Evolutionary conservation across 2,888 invertebrate genomes (phyloP).

Genomic region (Phyllotreta striolata): DNA sequence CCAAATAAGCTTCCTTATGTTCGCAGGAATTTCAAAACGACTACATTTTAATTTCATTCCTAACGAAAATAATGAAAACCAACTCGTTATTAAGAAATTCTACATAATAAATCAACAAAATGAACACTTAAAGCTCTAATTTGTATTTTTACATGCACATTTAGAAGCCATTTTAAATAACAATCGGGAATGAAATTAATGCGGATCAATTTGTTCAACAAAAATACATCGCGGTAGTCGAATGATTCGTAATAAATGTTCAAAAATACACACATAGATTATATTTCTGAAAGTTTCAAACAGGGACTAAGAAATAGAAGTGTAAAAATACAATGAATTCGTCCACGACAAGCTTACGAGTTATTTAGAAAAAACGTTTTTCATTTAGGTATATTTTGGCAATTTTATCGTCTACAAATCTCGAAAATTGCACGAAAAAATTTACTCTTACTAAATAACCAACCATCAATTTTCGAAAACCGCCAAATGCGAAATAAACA

Average conservation of each 20-base stretch:
- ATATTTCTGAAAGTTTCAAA: slow-evolving; percentile 12
- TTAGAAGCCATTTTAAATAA: too few relatives aligned
- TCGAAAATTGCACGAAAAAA: background rate
- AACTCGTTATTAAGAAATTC: too few relatives aligned
- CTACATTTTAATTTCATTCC: too few relatives aligned
- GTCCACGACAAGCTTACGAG: slow-evolving; percentile 24
- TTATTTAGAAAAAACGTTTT: slow-evolving; percentile 16
- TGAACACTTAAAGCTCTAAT: too few relatives aligned
- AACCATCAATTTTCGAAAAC: slow-evolving; percentile 3
- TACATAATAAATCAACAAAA: too few relatives aligned
- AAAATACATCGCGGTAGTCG: background rate
- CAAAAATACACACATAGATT: slow-evolving; percentile 9
- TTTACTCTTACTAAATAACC: too few relatives aligned
- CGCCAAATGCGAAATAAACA: slow-evolving; percentile 17
- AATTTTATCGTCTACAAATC: slow-evolving; percentile 13
- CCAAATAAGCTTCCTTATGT: too few relatives aligned
- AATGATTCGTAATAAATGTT: slow-evolving; percentile 5
- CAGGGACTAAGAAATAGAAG: slow-evolving; percentile 9
- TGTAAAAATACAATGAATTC: slow-evolving; percentile 25
- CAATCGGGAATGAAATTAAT: too few relatives aligned
- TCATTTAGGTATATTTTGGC: slow-evolving; percentile 13
- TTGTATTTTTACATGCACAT: too few relatives aligned
- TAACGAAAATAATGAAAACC: too few relatives aligned
- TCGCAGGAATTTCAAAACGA: too few relatives aligned
- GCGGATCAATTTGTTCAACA: too few relatives aligned